Conservation (phyloP, 2,113 vertebrate species). For the Atractosteus spatula region DNA sequence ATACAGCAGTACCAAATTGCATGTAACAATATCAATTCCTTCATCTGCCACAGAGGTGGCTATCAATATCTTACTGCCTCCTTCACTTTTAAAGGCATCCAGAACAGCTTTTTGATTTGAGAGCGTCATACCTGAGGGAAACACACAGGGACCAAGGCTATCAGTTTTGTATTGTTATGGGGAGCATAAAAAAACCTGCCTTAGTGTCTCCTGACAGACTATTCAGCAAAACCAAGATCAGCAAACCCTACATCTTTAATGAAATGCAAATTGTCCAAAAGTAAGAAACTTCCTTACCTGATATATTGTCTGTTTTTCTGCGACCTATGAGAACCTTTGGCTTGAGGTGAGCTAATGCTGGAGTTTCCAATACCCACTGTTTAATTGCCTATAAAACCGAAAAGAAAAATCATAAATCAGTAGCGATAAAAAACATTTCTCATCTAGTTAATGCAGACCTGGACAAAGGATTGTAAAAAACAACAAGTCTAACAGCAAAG, state of each 20-base stretch:
- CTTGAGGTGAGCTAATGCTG: slow-evolving; percentile 1
- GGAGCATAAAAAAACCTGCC: no score
- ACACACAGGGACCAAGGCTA: background rate
- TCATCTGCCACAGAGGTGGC: slow-evolving; percentile 22
- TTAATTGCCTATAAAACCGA: background rate
- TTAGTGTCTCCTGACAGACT: no score
- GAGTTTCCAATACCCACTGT: slow-evolving; percentile 7
- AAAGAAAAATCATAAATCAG: background rate
- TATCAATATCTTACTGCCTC: slow-evolving; percentile 16
- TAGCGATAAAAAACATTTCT: no score
- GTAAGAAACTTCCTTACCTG: background rate
- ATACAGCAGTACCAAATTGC: slow-evolving; percentile 18
- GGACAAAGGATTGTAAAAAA: no score
- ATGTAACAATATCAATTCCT: slow-evolving; percentile 14
- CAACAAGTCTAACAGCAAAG: no score
- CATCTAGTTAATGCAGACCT: no score
- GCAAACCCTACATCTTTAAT: no score
- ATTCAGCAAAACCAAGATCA: no score
- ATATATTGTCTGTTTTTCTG: slow-evolving; percentile 1
- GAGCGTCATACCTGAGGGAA: background rate
- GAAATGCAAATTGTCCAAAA: no score
- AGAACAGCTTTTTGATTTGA: slow-evolving; percentile 1
- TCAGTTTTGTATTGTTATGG: no score
- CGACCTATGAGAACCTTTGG: slow-evolving; percentile 9
- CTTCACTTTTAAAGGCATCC: slow-evolving; percentile 2